Conservation (phyloP, 2,113 vertebrate genomes). For the Capra hircus region DNA sequence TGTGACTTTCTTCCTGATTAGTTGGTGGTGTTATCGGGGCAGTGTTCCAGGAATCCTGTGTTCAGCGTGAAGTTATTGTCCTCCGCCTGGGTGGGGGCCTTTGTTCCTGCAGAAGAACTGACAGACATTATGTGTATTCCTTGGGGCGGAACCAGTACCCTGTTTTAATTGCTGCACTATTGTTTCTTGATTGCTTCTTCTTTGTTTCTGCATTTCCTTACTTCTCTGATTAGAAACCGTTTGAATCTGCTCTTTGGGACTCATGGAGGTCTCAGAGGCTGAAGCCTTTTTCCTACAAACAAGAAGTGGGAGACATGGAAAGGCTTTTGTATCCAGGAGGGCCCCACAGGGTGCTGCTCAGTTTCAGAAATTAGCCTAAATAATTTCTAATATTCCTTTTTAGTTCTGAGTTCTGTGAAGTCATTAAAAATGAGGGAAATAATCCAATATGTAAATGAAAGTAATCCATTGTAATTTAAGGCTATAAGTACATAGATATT, state of each 20-base stretch:
- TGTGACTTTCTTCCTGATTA: background rate
- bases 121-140: background rate
- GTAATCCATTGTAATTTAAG: background rate
- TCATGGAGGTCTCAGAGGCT: background rate
- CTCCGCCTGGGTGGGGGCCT: background rate
- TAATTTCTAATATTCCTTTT: background rate
- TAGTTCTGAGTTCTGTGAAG: background rate
- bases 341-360: background rate
- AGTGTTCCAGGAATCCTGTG: background rate
- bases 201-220: background rate
- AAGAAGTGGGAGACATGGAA: background rate
- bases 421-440: conserved; percentile 34
- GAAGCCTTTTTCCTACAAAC: background rate
- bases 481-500: background rate
- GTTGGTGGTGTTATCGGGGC: background rate
- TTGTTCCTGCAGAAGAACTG: background rate
- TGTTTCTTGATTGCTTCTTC: background rate
- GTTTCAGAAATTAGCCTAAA: background rate
- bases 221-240: background rate
- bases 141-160: background rate
- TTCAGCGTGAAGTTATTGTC: background rate
- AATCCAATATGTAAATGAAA: background rate
- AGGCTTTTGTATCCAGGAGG: background rate
- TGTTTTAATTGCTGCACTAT: background rate
- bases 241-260: background rate